These are phyloP conservation scores for Macaca mulatta DNA, from an alignment of 2,113 vertebrate species.

Conservation along the genomic window DNA sequence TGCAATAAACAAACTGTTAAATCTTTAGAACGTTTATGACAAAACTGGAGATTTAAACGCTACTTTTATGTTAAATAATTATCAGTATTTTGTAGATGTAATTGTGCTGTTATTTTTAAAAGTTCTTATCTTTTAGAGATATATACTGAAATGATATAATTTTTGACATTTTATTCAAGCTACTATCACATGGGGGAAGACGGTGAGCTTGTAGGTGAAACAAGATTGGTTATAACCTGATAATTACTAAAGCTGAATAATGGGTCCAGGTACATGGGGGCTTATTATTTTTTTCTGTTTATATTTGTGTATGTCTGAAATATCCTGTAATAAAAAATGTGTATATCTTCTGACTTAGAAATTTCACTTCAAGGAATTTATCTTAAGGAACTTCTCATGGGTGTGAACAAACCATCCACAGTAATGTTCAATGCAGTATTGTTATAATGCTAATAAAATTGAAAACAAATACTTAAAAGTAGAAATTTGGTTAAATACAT, in stretches of 20 bases:
- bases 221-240: not conserved
- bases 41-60: not conserved
- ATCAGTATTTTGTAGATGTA: constrained; percentile 1
- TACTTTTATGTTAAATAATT: constrained; percentile 31
- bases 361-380: not conserved
- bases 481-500: not conserved
- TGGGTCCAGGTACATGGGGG: not conserved
- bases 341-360: not conserved
- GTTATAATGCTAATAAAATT: not conserved
- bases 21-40: not conserved
- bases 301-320: not conserved
- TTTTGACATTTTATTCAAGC: constrained; percentile 13
- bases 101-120: not conserved
- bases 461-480: not conserved
- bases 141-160: not conserved
- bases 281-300: not conserved
- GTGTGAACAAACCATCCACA: not conserved
- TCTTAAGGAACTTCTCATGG: not conserved
- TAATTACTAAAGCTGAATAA: not conserved
- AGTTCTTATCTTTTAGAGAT: not conserved
- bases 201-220: not conserved
- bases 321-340: not conserved
- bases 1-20: not conserved
- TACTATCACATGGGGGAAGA: not conserved
- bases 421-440: not conserved